phyloP scores from a whole-genome alignment of 2,888 invertebrate genomes.

The Girardia tigrina region DNA sequence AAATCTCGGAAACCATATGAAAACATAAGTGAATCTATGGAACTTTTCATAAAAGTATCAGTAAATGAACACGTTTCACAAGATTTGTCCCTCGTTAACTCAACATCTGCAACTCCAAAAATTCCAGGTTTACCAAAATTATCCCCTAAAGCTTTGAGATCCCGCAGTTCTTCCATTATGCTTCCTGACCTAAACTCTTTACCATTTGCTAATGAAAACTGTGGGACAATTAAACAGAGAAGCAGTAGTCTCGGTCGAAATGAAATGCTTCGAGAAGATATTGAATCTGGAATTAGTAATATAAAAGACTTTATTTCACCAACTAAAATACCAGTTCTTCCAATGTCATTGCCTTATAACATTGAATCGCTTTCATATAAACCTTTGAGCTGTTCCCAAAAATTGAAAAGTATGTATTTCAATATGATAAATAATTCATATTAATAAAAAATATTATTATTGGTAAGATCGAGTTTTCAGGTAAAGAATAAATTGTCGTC shows the following conservation, averaged over 20 bases:
- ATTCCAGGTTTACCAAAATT: background rate
- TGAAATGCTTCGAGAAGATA: constrained; percentile 21
- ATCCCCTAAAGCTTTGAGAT: constrained; percentile 21
- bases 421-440: too few species aligned
- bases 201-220: constrained; percentile 94
- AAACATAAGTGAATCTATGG: background rate
- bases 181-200: constrained; percentile 75
- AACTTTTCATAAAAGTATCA: background rate
- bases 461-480: too few species aligned
- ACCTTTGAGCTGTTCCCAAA: constrained; percentile 20
- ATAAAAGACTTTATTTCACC: background rate
- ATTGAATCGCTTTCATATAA: constrained; percentile 6
- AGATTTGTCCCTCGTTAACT: background rate
- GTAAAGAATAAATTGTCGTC: too few species aligned
- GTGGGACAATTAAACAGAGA: constrained; percentile 85
- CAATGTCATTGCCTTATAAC: background rate
- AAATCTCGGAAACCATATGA: background rate
- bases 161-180: constrained; percentile 52
- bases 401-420: constrained; percentile 10
- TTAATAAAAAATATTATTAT: too few species aligned
- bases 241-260: constrained; percentile 16
- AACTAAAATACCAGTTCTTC: background rate
- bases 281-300: background rate
- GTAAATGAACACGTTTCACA: background rate
- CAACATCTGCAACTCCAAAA: background rate